Base-by-base conservation (phyloP, 2,888 invertebrate genomes). In the Heliconius ethilla region DNA sequence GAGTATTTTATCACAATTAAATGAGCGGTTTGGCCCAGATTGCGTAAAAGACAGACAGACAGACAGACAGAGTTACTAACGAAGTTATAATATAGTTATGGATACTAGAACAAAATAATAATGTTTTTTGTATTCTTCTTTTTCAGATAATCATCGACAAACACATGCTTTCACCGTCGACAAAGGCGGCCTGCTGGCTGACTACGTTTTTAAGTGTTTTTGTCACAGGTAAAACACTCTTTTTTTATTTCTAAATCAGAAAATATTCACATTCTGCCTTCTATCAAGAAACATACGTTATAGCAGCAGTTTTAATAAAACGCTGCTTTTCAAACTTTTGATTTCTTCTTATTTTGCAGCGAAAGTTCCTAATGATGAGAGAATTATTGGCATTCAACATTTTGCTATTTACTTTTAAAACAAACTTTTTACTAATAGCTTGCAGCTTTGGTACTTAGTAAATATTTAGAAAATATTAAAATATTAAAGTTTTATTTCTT, bases 121-220 rank as follows among this genome's bases (percentile, higher is more conserved):
- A 29, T 22, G 11, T 72, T n/a, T 59, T 59, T 25, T 33, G 5
- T 69, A 69, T 69, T 69, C 18, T 69, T 55, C n/a, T 90, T 87
- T 92, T 93, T 80, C 93, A 94, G 94, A 87, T 81, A 82, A 86
- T 86, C 82, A 89, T 89, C 87, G 85, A 85, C 86, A 85, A 88
- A 89, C 93, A 92, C 91, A 93, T 94, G 92, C 90, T 89, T 89
- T 89, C 94, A 79, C 89, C 91, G 82, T 89, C 93, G 83, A 93
- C 90, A 76, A 93, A 90, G 84, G 89, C 90, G 82, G 94, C 92
- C 92, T 94, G 93, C 90, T 94, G 94, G 94, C 94, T 94, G 87
- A 93, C 93, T 80, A 93, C 91, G 76, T 92, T 94, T 83, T 89
- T 94, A 81, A 92, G 92, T 84, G 94, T 94, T 76, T 91, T 94